Percentiles rank a stretch among this genome's conserved stretches.
Evolutionary conservation across 2,888 invertebrate species (phyloP).

Genomic region (Pelosia muscerda): DNA sequence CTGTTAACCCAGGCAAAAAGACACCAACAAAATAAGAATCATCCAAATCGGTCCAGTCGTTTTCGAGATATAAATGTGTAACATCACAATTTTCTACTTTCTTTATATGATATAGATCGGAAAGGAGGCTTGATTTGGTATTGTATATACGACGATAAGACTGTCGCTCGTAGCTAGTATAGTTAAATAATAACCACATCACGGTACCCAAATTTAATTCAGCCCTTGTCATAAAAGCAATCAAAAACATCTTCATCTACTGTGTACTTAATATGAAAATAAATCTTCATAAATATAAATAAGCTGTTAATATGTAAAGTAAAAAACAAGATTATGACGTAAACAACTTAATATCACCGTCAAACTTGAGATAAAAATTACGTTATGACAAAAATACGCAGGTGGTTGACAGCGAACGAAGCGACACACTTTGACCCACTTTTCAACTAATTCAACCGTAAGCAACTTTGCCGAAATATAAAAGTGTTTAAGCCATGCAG

Average conservation of each 20-base stretch:
- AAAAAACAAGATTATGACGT: conserved; percentile 46
- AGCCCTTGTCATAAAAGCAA: not conserved
- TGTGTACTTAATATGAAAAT: conserved; percentile 1
- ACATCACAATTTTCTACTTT: no score
- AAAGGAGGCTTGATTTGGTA: no score
- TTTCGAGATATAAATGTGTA: no score
- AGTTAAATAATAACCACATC: not conserved
- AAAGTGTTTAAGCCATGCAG: conserved; percentile 52
- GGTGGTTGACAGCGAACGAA: conserved; percentile 40
- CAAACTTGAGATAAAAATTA: conserved; percentile 57
- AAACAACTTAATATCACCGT: conserved; percentile 51
- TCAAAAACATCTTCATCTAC: not conserved
- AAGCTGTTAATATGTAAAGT: conserved; percentile 33
- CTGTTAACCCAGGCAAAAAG: no score
- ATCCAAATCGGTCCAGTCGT: no score
- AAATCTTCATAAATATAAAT: conserved; percentile 21
- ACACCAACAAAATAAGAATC: no score
- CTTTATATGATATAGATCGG: no score
- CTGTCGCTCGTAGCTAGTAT: not conserved
- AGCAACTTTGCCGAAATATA: conserved; percentile 63
- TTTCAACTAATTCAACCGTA: conserved; percentile 71
- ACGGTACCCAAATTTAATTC: not conserved
- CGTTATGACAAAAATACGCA: conserved; percentile 57
- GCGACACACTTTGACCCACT: conserved; percentile 69
- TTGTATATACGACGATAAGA: not conserved